Base-by-base conservation (phyloP, 2,888 invertebrate species). In the Lamellibrachia columna region DNA sequence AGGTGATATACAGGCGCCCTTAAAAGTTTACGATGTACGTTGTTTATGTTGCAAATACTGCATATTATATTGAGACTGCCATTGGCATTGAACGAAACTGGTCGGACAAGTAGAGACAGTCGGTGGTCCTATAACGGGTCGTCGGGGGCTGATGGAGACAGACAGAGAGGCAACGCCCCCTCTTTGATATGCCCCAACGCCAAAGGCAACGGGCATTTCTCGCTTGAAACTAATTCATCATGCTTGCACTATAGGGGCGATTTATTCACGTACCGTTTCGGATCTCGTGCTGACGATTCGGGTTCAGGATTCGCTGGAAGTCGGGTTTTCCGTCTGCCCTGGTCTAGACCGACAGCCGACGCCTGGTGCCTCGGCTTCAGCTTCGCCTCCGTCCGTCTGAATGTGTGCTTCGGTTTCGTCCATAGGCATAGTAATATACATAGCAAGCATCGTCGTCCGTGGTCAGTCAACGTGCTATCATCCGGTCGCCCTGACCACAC, bases 91-190 rank as follows among this genome's bases (percentile, higher is more conserved):
- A 8, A 58, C 58, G 58, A 75, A 75, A 75, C 75, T 75, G 75
- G 75, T 75, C 75, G 22, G 75, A 75, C 75, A 75, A 75, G 75
- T 22, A 75, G 22, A 3, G 75, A 75, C 75, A 75, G 22, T 60
- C 15, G 11, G 11, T 22, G 22, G 22, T n/a, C 75, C 75, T 75
- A 75, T 3, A 75, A 75, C 15, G 22, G 75, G 75, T 75, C 75
- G 75, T 75, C 75, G 75, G 75, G 75, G 3, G 75, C 11, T 75
- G 75, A 75, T 6, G 15, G n/a, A 22, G 75, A 6, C 75, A 75
- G 75, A 75, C 75, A 75, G 75, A 75, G 75, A 22, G 75, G 75
- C 11, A 75, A 75, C 75, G 75, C 75, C 75, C 75, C 75, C 75
- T 75, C 75, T 75, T 9, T 55, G 55, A 9, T 7, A 7, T 55